Conservation (phyloP, 1,140 invertebrate genomes). For the Cotesia chilonis region DNA sequence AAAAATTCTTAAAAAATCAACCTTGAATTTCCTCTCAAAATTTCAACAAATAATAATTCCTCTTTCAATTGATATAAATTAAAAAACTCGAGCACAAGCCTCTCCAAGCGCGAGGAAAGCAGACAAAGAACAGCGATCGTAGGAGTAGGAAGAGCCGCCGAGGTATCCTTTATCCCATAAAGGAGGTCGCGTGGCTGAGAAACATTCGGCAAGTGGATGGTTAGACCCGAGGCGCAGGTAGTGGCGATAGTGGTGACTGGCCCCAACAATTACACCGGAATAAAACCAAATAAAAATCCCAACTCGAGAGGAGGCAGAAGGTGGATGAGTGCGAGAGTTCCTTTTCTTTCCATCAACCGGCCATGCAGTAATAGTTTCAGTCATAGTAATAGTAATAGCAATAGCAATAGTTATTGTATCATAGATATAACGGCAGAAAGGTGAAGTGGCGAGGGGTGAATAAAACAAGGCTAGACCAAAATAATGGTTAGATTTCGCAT, state of each 20-base stretch:
- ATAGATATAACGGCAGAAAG: background rate
- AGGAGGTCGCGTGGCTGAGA: constrained; percentile 60
- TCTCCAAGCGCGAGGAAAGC: no score
- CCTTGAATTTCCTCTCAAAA: no score
- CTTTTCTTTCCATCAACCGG: background rate
- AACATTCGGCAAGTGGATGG: constrained; percentile 62
- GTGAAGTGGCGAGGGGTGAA: constrained; percentile 35
- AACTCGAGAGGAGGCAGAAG: constrained; percentile 3
- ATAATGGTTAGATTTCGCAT: constrained; percentile 62
- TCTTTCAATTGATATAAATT: no score
- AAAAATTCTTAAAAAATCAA: no score
- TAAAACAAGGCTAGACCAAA: constrained; percentile 63
- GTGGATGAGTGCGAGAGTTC: constrained; percentile 6
- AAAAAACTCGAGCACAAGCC: no score
- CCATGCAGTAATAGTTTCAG: no score
- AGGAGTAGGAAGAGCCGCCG: constrained; percentile 5
- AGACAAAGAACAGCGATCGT: no score
- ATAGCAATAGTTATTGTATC: background rate
- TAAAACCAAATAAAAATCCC: constrained; percentile 61
- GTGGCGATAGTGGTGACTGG: constrained; percentile 65
- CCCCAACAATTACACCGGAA: constrained; percentile 64
- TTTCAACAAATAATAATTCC: no score
- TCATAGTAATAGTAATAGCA: background rate
- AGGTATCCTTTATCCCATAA: constrained; percentile 45
- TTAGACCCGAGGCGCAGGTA: constrained; percentile 51